These are phyloP conservation scores for Lepidonotus clava DNA, from an alignment of 2,888 invertebrate species.

Conservation along the genomic window DNA sequence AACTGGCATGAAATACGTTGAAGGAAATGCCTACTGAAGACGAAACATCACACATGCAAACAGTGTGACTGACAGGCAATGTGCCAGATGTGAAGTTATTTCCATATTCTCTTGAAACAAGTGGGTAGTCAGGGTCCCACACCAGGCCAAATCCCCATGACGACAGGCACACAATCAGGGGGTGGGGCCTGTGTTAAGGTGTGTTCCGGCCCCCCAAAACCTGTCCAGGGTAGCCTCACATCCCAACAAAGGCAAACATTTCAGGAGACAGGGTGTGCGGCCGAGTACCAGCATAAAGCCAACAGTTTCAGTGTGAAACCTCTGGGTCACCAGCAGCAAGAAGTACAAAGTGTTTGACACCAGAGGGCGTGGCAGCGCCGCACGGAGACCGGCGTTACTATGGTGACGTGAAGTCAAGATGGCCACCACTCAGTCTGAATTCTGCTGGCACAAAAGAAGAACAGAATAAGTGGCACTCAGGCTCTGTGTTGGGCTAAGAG, in stretches of 20 bases:
- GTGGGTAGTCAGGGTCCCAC: not conserved
- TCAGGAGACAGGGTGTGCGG: not conserved
- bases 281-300: not conserved
- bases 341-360: not conserved
- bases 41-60: too few species aligned
- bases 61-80: too few species aligned
- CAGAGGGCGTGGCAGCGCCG: not conserved
- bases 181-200: not conserved
- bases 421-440: conserved; percentile 7
- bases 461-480: too few species aligned
- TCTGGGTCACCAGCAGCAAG: not conserved
- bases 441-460: too few species aligned
- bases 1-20: too few species aligned
- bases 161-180: conserved; percentile 26
- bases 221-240: not conserved
- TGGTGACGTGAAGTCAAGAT: conserved; percentile 15
- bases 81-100: conserved; percentile 32
- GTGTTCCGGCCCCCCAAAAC: not conserved
- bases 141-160: not conserved
- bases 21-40: too few species aligned
- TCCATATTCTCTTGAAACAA: conserved; percentile 3
- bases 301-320: not conserved
- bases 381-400: not conserved
- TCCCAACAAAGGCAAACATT: not conserved
- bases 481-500: too few species aligned